Evolutionary conservation across 2,888 invertebrate genomes (phyloP), one percentile per base, ranked within the genome.

Genomic region (Euspilapteryx auroguttella): DNA sequence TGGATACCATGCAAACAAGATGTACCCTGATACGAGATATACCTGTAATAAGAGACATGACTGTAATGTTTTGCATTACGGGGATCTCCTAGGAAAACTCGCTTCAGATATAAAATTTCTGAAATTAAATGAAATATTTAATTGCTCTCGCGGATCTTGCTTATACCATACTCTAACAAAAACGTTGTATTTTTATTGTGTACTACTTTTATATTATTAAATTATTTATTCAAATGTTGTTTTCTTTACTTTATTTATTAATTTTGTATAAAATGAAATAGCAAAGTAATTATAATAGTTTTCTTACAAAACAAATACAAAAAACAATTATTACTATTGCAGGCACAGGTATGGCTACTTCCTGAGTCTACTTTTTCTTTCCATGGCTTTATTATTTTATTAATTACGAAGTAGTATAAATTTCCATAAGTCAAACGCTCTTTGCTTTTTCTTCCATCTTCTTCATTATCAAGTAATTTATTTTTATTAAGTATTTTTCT

Each of bases 341-440:
- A 25, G 4, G 6, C 9, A 14, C 14, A 14, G 8, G 9, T 14
- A 2, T 12, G 4, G 17, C 6, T 10, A 11, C 3, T 3, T 22
- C 24, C 12, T 17, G 23, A 23, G 31, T 15, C 25, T 20, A 31
- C 40, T 13, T 36, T 35, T 17, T 27, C 38, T 37, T 42, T 36
- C 45, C 42, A 42, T 6, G 27, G 37, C 14, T 37, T 29, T 27
- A 44, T 39, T 12, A 52, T 38, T 45, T 47, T 52, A 13, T 39
- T 37, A 13, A 54, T 32, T 14, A 52, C 39, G 23, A 44, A 37
- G 33, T 50, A 49, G 36, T 43, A 55, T 10, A 53, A 34, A 32
- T 54, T 49, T 2, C 49, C 44, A 31, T 51, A 50, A 3, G 47
- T 45, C 23, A 46, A 11, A n/a, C n/a, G 10, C 34, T 23, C 25